Percentiles rank a stretch among this genome's conserved stretches.
Conservation (phyloP, 2,113 vertebrate species). For the Aix galericulata region DNA sequence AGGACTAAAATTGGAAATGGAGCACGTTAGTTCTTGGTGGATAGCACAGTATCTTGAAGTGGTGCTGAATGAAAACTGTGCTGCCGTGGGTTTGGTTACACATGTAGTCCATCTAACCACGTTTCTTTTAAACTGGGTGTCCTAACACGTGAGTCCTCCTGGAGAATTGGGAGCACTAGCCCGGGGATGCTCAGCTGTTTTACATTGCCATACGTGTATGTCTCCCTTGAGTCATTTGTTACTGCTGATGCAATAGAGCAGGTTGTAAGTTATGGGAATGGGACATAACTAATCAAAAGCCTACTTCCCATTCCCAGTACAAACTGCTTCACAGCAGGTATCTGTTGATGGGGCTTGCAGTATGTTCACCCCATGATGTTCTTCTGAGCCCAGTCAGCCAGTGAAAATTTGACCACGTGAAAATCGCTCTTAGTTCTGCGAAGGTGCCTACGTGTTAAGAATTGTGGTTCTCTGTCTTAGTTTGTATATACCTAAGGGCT, state of each 20-base stretch:
- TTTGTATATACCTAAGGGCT: neutral
- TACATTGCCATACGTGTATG: accelerated
- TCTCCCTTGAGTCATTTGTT: neutral
- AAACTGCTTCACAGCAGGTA: neutral
- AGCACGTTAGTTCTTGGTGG: neutral
- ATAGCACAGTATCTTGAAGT: neutral
- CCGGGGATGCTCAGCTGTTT: neutral
- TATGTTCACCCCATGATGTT: neutral
- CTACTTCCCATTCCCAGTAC: accelerated
- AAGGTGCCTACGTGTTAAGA: neutral
- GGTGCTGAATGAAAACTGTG: neutral
- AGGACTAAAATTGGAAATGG: neutral
- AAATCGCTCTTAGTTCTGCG: neutral
- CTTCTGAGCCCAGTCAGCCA: neutral
- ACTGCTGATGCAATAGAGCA: neutral
- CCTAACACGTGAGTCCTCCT: neutral
- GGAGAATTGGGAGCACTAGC: neutral
- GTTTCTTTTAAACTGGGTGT: neutral
- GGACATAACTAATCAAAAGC: neutral
- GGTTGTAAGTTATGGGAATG: neutral
- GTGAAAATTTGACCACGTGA: neutral
- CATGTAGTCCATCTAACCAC: accelerated
- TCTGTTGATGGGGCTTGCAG: neutral
- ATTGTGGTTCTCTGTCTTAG: neutral
- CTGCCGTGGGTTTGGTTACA: neutral